phyloP scores from a whole-genome alignment of 2,888 invertebrate genomes.

The Scelioninae gen. 2 region DNA sequence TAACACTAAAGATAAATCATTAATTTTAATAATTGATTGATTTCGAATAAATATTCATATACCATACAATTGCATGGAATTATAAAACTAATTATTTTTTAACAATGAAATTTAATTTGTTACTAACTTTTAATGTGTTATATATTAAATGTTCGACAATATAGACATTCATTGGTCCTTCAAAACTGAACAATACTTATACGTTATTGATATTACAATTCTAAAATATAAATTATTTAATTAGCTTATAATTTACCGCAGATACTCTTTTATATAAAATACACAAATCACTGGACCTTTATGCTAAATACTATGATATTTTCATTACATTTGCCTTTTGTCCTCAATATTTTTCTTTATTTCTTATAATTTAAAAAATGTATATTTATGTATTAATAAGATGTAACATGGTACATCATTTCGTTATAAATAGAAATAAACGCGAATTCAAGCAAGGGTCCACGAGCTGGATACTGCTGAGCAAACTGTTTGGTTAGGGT shows the following conservation, averaged over 20 bases:
- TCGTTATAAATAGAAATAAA: too few relatives aligned
- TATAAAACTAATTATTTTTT: conserved; percentile 4
- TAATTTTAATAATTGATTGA: too few relatives aligned
- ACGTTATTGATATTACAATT: conserved; percentile 23
- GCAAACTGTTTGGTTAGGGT: too few relatives aligned
- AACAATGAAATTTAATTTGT: background rate
- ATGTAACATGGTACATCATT: too few relatives aligned
- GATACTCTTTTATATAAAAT: conserved; percentile 62
- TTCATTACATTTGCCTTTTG: conserved; percentile 45
- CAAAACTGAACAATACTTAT: conserved; percentile 9
- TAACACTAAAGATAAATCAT: background rate
- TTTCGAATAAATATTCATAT: too few relatives aligned
- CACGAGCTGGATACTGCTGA: too few relatives aligned
- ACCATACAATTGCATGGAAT: too few relatives aligned
- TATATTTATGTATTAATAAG: conserved; percentile 59
- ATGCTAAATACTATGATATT: conserved; percentile 55
- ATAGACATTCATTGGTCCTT: conserved; percentile 12
- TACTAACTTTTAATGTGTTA: background rate
- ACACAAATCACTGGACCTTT: conserved; percentile 62
- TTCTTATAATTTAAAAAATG: conserved; percentile 61
- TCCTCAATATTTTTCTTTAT: conserved; percentile 38
- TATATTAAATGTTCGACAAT: background rate
- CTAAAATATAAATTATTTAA: conserved; percentile 56
- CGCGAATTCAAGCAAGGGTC: too few relatives aligned
- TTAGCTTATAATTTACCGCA: conserved; percentile 58